These are phyloP conservation scores for rat (Rattus norvegicus) DNA, from an alignment of 2,113 vertebrate species.

Conservation along the genomic window GRCr8 NC_086024.1:92816001-92816500, in stretches of 20 bases:
- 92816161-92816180: not conserved
- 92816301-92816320: not conserved
- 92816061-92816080: not conserved
- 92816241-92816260: not conserved
- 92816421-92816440: not conserved
- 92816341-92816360: not conserved
- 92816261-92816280: not conserved
- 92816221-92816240: not conserved
- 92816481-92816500: not conserved
- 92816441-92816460: not conserved
- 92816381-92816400: not conserved
- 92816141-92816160: no score
- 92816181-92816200: not conserved
- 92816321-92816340: no score
- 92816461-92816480: no score
- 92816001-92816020: not conserved
- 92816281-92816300: not conserved
- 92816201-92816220: not conserved
- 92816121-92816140: not conserved
- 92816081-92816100: no score
- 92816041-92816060: no score
- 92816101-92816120: not conserved
- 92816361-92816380: not conserved
- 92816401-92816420: no score
- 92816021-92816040: not conserved